A percentile compares a stretch with the other conserved stretches of the same genome.
Evolutionary conservation across 2,797 vertebrate genomes (phyloP).

Genomic region (Leucoraja ocellata): DNA sequence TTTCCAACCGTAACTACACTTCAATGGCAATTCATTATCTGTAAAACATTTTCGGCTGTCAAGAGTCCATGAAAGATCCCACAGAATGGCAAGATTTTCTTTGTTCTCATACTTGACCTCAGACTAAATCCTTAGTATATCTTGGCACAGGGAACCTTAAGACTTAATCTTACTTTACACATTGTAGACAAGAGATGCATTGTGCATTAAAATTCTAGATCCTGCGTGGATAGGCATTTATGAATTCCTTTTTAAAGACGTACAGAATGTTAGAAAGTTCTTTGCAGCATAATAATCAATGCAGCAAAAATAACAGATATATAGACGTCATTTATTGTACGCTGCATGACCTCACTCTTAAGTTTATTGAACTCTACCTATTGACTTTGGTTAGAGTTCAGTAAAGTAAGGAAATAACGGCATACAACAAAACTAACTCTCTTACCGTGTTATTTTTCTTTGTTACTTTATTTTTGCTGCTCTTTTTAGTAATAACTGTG

Average conservation of each 20-base stretch:
- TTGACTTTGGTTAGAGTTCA: neutral
- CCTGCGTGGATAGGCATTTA: neutral
- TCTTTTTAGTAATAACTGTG: neutral
- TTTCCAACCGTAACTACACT: too few species aligned
- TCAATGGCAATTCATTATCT: too few species aligned
- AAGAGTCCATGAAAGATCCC: too few species aligned
- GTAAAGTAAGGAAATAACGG: neutral
- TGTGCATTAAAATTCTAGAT: neutral
- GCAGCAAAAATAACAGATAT: too few species aligned
- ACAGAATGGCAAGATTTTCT: too few species aligned
- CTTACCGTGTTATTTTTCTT: too few species aligned
- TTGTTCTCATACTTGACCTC: neutral
- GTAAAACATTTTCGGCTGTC: too few species aligned
- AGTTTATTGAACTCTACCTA: too few species aligned
- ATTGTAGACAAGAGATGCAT: neutral
- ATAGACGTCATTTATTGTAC: too few species aligned
- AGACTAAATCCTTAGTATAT: neutral
- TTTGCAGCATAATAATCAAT: neutral
- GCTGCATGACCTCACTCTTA: too few species aligned
- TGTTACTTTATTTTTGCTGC: neutral
- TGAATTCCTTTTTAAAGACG: neutral
- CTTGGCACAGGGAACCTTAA: neutral
- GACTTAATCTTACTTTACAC: neutral
- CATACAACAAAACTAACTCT: neutral
- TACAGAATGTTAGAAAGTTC: neutral